Base-by-base conservation (phyloP, 2,113 vertebrate species). In the Sinocyclocheilus maitianheensis region DNA sequence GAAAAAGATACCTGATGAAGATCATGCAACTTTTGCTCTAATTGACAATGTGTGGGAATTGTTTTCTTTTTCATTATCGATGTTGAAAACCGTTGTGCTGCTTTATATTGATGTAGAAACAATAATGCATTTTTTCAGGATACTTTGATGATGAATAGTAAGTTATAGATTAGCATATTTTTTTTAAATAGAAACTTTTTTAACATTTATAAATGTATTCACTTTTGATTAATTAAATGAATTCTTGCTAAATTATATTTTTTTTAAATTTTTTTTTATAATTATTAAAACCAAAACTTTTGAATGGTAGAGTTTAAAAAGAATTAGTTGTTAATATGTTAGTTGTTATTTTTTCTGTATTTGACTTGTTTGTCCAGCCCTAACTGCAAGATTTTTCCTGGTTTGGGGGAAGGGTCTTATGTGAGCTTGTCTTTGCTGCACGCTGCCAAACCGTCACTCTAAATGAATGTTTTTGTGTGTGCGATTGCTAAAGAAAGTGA, bases 401-500 rank as follows among this genome's bases (percentile, higher is more conserved):
- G 37, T 24, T 65, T 71, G 81, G 81, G 81, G 81, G 81, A 83
- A 83, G 65, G 81, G 81, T 51, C 24, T 46, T 4, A 37, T 53
- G 24, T 5, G 18, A 53, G 81, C 63, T 69, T 2, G 48, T 4
- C 76, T 77, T 53, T 37, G 14, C 14, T 82, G 26, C 40, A 46
- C 7, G 26, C 24, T 51, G 63, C 46, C 62, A 55, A 83, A 83
- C 65, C 24, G n/a, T 20, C 79, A 81, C 40, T 48, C 79, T 30
- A 65, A 81, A 81, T 81, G 40, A 81, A 65, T 81, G 78, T 81
- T 26, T 81, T 46, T 81, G 60, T 81, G 58, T 63, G 34, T 65
- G 60, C 7, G 22, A 81, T 43, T 46, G n/a, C n/a, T 81, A 46
- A 63, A 79, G 20, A 79, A 79, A 81, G 78, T 24, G 22, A 16